Conservation (phyloP, 2,113 vertebrate genomes). For the Bambusicola thoracicus region DNA sequence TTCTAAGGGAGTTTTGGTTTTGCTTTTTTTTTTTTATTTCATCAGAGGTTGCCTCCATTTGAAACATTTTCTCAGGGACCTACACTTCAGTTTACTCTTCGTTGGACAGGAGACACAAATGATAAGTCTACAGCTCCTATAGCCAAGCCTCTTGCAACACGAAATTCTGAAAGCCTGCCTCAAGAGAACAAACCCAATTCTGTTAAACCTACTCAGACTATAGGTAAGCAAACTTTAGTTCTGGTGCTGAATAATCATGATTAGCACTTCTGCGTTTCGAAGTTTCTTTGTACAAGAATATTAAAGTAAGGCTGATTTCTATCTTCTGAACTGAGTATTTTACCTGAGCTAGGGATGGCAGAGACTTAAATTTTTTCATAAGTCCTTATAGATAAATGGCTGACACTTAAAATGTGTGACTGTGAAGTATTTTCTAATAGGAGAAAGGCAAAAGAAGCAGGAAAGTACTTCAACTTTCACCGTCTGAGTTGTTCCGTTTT, state of each 20-base stretch:
- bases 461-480: neutral
- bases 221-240: constrained; percentile 80
- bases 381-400: neutral
- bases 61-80: constrained; percentile 99
- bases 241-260: neutral
- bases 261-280: neutral
- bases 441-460: neutral
- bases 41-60: constrained; percentile 94
- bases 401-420: neutral
- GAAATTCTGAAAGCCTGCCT: constrained; percentile 91
- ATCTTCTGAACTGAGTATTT: too few species aligned
- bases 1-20: neutral
- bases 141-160: constrained; percentile 94
- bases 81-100: constrained; percentile 96
- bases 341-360: neutral
- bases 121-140: constrained; percentile 94
- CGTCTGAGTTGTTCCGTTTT: neutral
- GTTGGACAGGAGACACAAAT: constrained; percentile 92
- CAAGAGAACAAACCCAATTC: constrained; percentile 92
- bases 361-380: neutral
- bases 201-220: constrained; percentile 88
- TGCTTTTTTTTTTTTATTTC: neutral
- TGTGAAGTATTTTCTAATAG: neutral
- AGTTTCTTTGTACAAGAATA: too few species aligned
- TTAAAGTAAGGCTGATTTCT: too few species aligned